A percentile compares a stretch with the other conserved stretches of the same genome.
Conservation (phyloP, 1,140 invertebrate genomes). For the Zaprionus ghesquierei region DNA sequence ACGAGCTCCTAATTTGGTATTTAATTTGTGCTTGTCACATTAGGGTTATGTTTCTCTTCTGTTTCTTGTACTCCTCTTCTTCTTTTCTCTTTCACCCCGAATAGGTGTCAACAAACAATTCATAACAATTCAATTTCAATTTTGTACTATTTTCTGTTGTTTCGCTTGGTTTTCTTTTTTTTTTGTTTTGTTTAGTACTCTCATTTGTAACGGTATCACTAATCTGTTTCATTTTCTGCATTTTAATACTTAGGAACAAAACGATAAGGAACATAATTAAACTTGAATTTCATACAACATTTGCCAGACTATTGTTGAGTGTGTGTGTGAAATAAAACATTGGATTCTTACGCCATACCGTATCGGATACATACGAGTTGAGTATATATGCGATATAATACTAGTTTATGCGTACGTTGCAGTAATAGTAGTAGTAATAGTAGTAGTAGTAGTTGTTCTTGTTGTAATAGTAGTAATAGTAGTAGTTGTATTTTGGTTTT, state of each 20-base stretch:
- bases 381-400: constrained; percentile 16
- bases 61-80: constrained; percentile 13
- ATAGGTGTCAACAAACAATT: constrained; percentile 65
- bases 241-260: constrained; percentile 68
- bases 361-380: neutral
- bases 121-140: constrained; percentile 74
- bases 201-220: constrained; percentile 72
- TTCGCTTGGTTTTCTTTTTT: constrained; percentile 36
- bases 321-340: neutral
- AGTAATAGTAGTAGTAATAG: constrained; percentile 30
- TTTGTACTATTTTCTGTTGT: constrained; percentile 67
- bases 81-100: constrained; percentile 17
- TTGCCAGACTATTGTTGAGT: constrained; percentile 53
- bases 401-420: constrained; percentile 27
- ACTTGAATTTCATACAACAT: constrained; percentile 72
- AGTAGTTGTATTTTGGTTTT: neutral
- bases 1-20: neutral
- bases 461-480: neutral
- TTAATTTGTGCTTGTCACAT: constrained; percentile 10
- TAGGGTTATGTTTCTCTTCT: constrained; percentile 12
- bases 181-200: constrained; percentile 30
- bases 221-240: constrained; percentile 55
- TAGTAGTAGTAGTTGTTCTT: constrained; percentile 2
- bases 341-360: neutral
- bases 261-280: constrained; percentile 80